Percentiles rank a stretch among this genome's conserved stretches.
phyloP scores from a whole-genome alignment of 2,797 vertebrate genomes.

The Parauchenoglanis punctatus region DNA sequence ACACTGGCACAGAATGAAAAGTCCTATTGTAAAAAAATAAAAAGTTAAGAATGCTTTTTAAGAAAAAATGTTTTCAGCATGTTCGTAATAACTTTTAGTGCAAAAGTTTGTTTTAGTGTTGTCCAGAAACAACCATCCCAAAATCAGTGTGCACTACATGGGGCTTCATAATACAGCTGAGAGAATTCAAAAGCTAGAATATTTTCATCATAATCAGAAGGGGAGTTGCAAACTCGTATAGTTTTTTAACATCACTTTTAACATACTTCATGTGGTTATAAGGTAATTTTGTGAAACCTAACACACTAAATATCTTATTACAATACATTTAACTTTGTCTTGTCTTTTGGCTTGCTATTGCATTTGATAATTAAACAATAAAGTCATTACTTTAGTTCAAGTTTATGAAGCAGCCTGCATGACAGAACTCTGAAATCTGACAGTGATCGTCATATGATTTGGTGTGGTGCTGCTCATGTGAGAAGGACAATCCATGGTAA shows the following conservation, averaged over 20 bases:
- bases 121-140: background rate
- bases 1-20: background rate
- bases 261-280: background rate
- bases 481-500: slow-evolving; percentile 1
- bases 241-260: background rate
- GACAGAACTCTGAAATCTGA: background rate
- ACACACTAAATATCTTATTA: background rate
- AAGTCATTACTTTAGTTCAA: background rate
- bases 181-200: background rate
- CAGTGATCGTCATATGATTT: slow-evolving; percentile 15
- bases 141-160: background rate
- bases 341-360: background rate
- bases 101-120: background rate
- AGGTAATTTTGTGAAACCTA: background rate
- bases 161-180: background rate
- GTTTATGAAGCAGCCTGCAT: background rate
- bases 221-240: background rate
- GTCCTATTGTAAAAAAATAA: background rate
- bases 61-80: background rate
- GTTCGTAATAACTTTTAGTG: background rate
- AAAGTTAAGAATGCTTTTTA: background rate
- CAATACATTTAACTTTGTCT: background rate
- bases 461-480: background rate
- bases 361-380: background rate
- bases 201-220: background rate